A percentile compares a stretch with the other conserved stretches of the same genome.
Conservation (phyloP, 2,797 vertebrate species). For the Odontamblyopus lacepedii region DNA sequence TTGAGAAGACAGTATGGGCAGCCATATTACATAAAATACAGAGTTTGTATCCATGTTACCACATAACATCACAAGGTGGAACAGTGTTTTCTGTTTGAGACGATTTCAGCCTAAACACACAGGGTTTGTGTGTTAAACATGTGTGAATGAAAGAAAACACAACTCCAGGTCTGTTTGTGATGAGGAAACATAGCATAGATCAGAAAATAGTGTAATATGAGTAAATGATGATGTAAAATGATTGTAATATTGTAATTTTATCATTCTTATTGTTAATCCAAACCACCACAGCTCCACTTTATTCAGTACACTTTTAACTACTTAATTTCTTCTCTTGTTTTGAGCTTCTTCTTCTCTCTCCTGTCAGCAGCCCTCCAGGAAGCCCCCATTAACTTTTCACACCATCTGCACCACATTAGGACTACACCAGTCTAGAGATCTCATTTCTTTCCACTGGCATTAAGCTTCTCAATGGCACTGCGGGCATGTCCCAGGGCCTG, state of each 20-base stretch:
- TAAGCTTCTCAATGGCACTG: slow-evolving; percentile 29
- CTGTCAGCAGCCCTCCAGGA: slow-evolving; percentile 1
- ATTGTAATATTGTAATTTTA: neutral
- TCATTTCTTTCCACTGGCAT: slow-evolving; percentile 2
- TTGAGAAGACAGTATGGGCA: no score
- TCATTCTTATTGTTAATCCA: neutral
- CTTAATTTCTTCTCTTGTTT: slow-evolving; percentile 13
- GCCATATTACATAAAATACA: no score
- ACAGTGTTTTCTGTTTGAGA: no score
- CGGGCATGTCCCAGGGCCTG: slow-evolving; percentile 30
- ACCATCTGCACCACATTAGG: slow-evolving; percentile 40
- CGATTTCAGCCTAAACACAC: no score
- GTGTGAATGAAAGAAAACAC: no score
- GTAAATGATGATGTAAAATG: no score
- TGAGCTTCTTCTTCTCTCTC: slow-evolving; percentile 5
- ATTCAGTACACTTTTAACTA: neutral
- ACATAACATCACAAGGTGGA: no score
- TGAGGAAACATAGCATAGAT: no score
- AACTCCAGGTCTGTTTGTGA: no score
- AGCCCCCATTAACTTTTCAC: slow-evolving; percentile 34
- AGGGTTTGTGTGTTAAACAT: no score
- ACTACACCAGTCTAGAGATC: slow-evolving; percentile 20
- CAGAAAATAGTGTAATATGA: no score
- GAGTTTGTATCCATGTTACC: no score
- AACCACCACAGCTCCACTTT: neutral